Percentiles rank a stretch among this genome's conserved stretches.
Conservation (phyloP, 1,140 invertebrate genomes). For the Spodoptera frugiperda region DNA sequence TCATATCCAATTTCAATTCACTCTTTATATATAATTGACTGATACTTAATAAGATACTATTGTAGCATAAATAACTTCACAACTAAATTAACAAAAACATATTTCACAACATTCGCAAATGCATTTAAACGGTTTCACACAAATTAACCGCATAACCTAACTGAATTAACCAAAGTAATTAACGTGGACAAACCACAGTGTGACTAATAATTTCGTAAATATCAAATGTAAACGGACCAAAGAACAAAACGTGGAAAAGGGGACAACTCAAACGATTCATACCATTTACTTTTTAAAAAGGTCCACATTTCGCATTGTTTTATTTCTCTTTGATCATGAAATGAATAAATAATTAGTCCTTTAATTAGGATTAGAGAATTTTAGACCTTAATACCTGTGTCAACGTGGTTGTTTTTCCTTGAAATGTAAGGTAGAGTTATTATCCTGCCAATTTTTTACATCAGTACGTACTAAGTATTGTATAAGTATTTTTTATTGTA, state of each 20-base stretch:
- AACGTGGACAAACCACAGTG: background rate
- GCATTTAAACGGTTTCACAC: background rate
- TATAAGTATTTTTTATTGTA: no score
- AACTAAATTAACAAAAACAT: no score
- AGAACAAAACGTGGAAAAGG: background rate
- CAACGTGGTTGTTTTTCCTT: no score
- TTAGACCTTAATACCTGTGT: background rate
- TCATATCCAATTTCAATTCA: no score
- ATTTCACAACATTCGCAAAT: background rate
- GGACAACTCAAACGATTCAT: background rate
- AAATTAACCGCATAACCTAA: background rate
- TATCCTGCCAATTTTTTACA: no score
- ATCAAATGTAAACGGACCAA: conserved; percentile 1
- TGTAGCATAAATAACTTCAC: no score
- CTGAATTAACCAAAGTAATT: conserved; percentile 6
- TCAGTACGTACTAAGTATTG: no score
- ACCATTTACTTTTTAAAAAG: conserved; percentile 18
- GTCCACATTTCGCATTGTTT: conserved; percentile 1
- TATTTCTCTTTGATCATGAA: conserved; percentile 10
- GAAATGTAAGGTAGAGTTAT: no score
- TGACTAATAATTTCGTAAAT: conserved; percentile 13
- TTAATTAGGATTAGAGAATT: conserved; percentile 3
- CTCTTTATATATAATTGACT: no score
- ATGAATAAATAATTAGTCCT: conserved; percentile 5
- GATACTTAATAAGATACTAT: no score